phyloP scores from a whole-genome alignment of 2,113 vertebrate genomes.

The Antennarius striatus region DNA sequence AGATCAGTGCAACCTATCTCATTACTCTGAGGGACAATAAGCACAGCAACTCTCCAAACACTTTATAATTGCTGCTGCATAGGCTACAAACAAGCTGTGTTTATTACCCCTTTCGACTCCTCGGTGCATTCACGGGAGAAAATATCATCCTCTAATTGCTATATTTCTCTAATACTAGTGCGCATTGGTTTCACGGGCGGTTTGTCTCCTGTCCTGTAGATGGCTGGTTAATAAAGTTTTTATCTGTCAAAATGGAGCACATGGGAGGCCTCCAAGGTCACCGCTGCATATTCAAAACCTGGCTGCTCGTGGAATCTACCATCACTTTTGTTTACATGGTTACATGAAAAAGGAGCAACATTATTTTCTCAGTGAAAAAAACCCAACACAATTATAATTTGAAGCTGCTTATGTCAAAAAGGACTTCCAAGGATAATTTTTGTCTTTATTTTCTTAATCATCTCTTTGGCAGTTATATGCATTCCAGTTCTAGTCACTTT shows the following conservation, averaged over 20 bases:
- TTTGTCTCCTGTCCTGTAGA: constrained; percentile 62
- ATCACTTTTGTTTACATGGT: constrained; percentile 73
- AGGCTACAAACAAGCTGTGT: constrained; percentile 71
- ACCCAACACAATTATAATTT: constrained; percentile 64
- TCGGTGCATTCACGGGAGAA: constrained; percentile 41
- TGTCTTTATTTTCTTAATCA: constrained; percentile 59
- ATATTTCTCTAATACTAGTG: constrained; percentile 66
- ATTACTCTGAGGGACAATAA: constrained; percentile 71
- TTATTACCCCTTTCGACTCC: constrained; percentile 66
- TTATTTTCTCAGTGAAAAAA: constrained; percentile 50
- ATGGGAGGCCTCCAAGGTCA: constrained; percentile 70
- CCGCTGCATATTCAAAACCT: constrained; percentile 39
- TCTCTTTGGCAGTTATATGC: constrained; percentile 69
- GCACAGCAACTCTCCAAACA: constrained; percentile 67
- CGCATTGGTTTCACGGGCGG: constrained; percentile 56
- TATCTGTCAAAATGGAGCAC: constrained; percentile 64
- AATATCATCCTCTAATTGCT: constrained; percentile 72
- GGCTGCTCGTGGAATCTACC: constrained; percentile 36
- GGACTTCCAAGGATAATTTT: constrained; percentile 73
- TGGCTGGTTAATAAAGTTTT: constrained; percentile 74
- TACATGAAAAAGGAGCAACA: constrained; percentile 72
- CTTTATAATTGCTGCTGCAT: constrained; percentile 76
- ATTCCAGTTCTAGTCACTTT: constrained; percentile 70
- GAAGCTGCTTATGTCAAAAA: constrained; percentile 74
- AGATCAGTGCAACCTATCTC: constrained; percentile 75